phyloP scores from a whole-genome alignment of 2,113 vertebrate genomes.

The Megaceryle maxima region DNA sequence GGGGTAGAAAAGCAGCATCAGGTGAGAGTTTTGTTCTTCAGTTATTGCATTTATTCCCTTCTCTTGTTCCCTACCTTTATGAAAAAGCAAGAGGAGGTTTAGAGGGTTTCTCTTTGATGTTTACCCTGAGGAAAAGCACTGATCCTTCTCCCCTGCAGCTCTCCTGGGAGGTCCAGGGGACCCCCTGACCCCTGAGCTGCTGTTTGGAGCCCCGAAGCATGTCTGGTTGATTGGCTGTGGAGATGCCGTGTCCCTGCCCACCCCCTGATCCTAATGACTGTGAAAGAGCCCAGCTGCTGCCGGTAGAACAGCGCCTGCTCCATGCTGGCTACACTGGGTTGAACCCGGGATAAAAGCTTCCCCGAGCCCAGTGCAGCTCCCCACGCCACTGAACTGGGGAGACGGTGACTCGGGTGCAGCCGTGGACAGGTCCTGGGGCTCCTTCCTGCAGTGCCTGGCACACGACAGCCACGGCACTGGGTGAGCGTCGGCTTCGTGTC shows the following conservation, averaged over 20 bases:
- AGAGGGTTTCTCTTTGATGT: neutral
- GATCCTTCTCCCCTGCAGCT: neutral
- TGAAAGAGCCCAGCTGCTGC: neutral
- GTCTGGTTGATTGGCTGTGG: fast-evolving
- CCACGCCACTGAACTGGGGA: fast-evolving
- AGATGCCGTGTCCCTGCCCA: neutral
- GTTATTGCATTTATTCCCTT: fast-evolving
- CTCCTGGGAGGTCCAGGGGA: neutral
- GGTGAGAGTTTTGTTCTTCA: neutral
- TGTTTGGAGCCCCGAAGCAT: neutral
- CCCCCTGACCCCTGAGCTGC: neutral
- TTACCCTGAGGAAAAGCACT: neutral
- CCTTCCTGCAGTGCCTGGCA: too few species aligned
- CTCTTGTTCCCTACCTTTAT: neutral
- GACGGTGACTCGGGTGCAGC: fast-evolving
- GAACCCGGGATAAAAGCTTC: neutral
- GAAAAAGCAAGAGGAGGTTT: neutral
- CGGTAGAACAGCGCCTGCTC: neutral
- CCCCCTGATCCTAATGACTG: fast-evolving
- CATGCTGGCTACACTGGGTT: fast-evolving
- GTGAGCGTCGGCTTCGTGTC: fast-evolving
- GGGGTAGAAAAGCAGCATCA: neutral
- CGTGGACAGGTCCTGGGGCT: fast-evolving
- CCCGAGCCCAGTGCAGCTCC: fast-evolving
- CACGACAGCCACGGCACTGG: fast-evolving